A percentile compares a stretch with the other conserved stretches of the same genome.
phyloP scores from a whole-genome alignment of 2,888 invertebrate species.

The Limnephilus lunatus region DNA sequence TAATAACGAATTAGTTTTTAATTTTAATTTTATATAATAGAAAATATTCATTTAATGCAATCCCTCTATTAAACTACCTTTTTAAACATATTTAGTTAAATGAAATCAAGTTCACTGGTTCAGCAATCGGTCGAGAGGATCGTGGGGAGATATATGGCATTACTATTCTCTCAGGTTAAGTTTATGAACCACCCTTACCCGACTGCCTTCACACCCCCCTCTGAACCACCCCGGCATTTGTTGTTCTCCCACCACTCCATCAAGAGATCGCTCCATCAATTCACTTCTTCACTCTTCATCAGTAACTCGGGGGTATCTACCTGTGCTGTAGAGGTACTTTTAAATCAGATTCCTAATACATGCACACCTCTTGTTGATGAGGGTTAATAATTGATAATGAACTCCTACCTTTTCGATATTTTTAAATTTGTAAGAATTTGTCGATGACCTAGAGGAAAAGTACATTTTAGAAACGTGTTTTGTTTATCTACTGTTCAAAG shows the following conservation, averaged over 20 bases:
- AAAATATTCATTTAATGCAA: neutral
- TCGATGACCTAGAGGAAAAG: too few species aligned
- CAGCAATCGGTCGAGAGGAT: slow-evolving; percentile 5
- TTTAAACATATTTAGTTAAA: neutral
- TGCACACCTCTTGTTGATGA: neutral
- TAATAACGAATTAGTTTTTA: too few species aligned
- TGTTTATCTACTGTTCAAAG: too few species aligned
- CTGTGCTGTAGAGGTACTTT: neutral
- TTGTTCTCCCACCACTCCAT: slow-evolving; percentile 49
- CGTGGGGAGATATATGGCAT: slow-evolving; percentile 59
- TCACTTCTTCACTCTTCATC: slow-evolving; percentile 60
- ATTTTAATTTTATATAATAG: too few species aligned
- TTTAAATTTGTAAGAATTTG: too few species aligned
- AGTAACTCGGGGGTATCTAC: slow-evolving; percentile 43
- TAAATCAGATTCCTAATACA: neutral
- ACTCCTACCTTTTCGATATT: neutral
- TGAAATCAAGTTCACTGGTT: neutral
- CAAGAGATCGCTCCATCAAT: slow-evolving; percentile 58
- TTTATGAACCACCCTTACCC: slow-evolving; percentile 58
- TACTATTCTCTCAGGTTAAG: slow-evolving; percentile 65
- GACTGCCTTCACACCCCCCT: neutral
- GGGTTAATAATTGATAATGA: neutral
- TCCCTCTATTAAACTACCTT: neutral
- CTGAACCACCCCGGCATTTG: slow-evolving; percentile 35
- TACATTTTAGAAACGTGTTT: too few species aligned